Conservation (phyloP, 2,888 invertebrate genomes). For the Eupelmus urozonus region DNA sequence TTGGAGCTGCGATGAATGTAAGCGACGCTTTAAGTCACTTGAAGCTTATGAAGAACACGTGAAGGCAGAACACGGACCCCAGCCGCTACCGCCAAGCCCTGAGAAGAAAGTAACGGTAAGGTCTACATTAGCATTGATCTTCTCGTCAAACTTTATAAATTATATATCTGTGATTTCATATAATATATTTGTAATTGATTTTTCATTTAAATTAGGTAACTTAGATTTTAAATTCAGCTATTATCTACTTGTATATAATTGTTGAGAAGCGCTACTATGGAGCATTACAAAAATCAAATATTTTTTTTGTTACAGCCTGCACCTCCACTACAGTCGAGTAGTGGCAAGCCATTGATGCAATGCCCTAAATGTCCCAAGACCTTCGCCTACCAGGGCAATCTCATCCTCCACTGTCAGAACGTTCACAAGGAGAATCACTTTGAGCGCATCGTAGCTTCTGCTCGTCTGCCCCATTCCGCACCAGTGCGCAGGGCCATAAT, state of each 20-base stretch:
- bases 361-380: slow-evolving; percentile 67
- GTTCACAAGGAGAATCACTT: slow-evolving; percentile 65
- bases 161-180: too few relatives aligned
- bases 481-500: slow-evolving; percentile 7
- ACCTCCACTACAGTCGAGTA: slow-evolving; percentile 41
- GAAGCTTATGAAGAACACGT: slow-evolving; percentile 82
- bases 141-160: too few relatives aligned
- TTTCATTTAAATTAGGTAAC: too few relatives aligned
- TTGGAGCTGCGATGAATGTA: slow-evolving; percentile 82
- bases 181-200: too few relatives aligned
- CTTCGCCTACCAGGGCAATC: slow-evolving; percentile 65
- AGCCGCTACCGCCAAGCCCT: neutral
- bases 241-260: neutral
- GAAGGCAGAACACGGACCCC: slow-evolving; percentile 79
- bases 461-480: neutral
- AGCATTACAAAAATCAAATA: slow-evolving; percentile 40
- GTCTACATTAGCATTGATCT: too few relatives aligned
- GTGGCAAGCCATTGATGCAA: slow-evolving; percentile 60
- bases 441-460: slow-evolving; percentile 27
- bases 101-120: too few relatives aligned
- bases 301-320: slow-evolving; percentile 59
- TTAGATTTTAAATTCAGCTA: too few relatives aligned
- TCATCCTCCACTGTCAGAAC: slow-evolving; percentile 68
- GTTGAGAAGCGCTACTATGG: neutral
- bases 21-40: slow-evolving; percentile 81